Evolutionary conservation across 2,113 vertebrate species (phyloP), one percentile per base, ranked within the genome.

Genomic region (Elgaria multicarinata): DNA sequence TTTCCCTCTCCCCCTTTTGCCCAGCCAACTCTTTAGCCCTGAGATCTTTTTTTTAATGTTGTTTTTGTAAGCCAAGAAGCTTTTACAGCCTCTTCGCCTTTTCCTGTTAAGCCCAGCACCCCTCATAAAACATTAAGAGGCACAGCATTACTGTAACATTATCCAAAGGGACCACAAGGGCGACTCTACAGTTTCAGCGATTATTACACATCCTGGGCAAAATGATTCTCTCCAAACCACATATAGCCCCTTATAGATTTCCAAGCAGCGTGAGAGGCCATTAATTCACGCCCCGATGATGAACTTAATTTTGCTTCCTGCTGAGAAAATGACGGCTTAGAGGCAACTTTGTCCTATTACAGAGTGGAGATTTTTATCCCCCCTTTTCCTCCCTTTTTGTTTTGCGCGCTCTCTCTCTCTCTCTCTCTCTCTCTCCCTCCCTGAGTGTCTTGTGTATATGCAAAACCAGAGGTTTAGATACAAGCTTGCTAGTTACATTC

Each of bases 211-310:
- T 84, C 93, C 94, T 20, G 71, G 46, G 94, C 93, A 92, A 77
- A 92, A 85, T 46, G 67, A 83, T 91, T 92, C 94, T 90, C 91
- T 93, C 88, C 92, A 83, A 94, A 93, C 91, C 93, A 42, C 92
- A 87, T 36, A 6, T 20, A 88, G 90, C 87, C 94, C 95, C 85
- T 39, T 77, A 39, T 78, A 93, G 94, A 87, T 94, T 92, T 94
- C 94, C 90, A 89, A 93, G 94, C 93, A 90, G 95, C 86, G 16
- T 16, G 81, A 92, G 93, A 93, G 94, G 90, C 92, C 69, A 87
- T 93, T 95, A 94, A 94, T 96, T 96, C 93, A 92, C 85, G 26
- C 95, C 93, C 95, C 86, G 94, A 89, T 93, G 91, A 95, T 92
- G 88, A 93, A 92, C 92, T 92, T 95, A 92, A 94, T 95, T 96